phyloP scores from a whole-genome alignment of 2,113 vertebrate genomes.

The Muntiacus reevesi region DNA sequence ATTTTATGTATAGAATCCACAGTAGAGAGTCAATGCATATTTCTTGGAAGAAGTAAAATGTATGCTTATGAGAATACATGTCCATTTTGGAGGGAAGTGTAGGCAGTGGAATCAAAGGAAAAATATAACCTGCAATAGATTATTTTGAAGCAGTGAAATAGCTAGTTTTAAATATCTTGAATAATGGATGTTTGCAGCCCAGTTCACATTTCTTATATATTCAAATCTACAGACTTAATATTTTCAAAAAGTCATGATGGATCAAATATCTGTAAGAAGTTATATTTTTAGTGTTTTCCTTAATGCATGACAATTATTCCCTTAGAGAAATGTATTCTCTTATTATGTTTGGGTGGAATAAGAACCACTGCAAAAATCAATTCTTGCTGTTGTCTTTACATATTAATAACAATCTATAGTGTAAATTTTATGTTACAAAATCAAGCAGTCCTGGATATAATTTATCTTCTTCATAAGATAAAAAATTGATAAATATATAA shows the following conservation, averaged over 20 bases:
- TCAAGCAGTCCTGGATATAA: not conserved
- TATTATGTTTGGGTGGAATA: not conserved
- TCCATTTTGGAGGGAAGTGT: not conserved
- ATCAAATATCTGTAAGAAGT: not conserved
- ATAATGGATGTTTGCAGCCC: not conserved
- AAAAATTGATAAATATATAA: not conserved
- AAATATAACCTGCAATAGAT: not conserved
- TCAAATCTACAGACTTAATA: not conserved
- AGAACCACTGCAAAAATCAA: not conserved
- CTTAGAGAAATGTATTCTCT: not conserved
- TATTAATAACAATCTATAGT: not conserved
- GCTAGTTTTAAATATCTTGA: not conserved
- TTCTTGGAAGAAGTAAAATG: not conserved
- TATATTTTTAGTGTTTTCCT: not conserved
- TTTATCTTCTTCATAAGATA: not conserved
- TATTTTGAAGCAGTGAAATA: not conserved
- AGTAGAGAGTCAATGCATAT: not conserved
- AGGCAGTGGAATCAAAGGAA: not conserved
- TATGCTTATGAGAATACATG: not conserved
- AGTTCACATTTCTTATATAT: not conserved
- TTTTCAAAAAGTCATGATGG: not conserved
- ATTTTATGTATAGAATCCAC: not conserved
- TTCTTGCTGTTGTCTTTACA: not conserved
- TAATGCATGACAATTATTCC: not conserved
- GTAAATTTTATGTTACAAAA: not conserved